A percentile compares a stretch with the other conserved stretches of the same genome.
Conservation (phyloP, 2,113 vertebrate species). For the Phyllostomus hastatus region DNA sequence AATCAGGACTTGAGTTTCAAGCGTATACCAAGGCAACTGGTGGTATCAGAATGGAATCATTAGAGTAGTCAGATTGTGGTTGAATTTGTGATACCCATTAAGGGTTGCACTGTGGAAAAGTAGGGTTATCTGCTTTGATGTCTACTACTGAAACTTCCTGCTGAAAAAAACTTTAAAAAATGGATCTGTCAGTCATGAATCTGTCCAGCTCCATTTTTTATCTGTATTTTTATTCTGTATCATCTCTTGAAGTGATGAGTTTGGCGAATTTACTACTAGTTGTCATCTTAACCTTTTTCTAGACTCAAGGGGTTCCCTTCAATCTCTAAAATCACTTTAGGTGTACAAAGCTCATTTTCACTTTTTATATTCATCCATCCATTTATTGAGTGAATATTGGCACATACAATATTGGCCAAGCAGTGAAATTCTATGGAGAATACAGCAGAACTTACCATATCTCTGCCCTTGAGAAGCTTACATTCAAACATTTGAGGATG, state of each 20-base stretch:
- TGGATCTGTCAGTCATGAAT: not conserved
- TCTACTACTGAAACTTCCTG: not conserved
- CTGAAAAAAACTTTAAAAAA: not conserved
- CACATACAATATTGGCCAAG: not conserved
- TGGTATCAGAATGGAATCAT: not conserved
- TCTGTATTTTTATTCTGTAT: not conserved
- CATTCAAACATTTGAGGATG: not conserved
- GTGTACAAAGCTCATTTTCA: not conserved
- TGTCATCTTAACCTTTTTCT: not conserved
- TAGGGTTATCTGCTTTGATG: not conserved
- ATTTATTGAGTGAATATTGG: not conserved
- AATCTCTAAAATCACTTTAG: not conserved
- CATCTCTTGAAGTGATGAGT: not conserved
- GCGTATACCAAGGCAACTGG: not conserved
- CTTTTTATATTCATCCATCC: not conserved
- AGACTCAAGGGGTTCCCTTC: not conserved
- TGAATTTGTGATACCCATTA: not conserved
- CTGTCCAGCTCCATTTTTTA: not conserved
- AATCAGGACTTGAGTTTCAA: not conserved
- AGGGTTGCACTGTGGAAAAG: not conserved
- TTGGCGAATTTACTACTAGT: constrained; percentile 23
- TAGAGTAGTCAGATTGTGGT: not conserved
- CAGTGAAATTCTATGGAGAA: not conserved
- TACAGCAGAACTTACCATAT: not conserved
- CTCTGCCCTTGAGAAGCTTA: not conserved